A percentile compares a stretch with the other conserved stretches of the same genome.
phyloP scores from a whole-genome alignment of 2,797 vertebrate genomes.

The Phoeniculus purpureus region DNA sequence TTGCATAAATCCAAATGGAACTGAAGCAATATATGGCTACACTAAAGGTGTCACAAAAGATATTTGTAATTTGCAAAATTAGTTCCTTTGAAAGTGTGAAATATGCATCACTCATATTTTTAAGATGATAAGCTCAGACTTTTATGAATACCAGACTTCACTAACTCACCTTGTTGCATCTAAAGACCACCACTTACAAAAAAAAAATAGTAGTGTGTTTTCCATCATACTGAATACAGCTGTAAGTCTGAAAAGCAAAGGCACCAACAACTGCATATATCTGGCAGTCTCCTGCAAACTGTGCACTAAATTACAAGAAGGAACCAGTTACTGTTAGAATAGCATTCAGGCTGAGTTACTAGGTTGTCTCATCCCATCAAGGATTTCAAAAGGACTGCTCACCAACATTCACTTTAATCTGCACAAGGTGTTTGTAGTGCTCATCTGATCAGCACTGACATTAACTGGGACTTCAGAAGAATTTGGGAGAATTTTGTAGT shows the following conservation, averaged over 20 bases:
- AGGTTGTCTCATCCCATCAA: background rate
- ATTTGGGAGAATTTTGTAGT: background rate
- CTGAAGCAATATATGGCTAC: constrained; percentile 4
- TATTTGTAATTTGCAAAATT: constrained; percentile 20
- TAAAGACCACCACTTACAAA: background rate
- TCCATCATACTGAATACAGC: background rate
- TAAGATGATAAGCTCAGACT: background rate
- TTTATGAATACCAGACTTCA: background rate
- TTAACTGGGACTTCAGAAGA: background rate
- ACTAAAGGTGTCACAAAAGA: constrained; percentile 16
- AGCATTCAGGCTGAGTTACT: background rate
- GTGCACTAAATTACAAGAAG: background rate
- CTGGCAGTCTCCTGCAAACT: background rate
- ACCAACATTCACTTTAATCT: background rate
- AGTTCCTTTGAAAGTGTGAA: background rate
- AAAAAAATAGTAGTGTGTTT: background rate
- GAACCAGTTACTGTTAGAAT: background rate
- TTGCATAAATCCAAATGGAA: constrained; percentile 3
- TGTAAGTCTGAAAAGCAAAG: background rate
- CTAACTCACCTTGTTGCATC: background rate
- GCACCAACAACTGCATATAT: background rate
- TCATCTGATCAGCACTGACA: background rate
- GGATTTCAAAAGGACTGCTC: background rate
- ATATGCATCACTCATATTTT: background rate
- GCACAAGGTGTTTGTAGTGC: background rate